Base-by-base conservation (phyloP, 2,797 vertebrate genomes). In the Molossus alvarezi region DNA sequence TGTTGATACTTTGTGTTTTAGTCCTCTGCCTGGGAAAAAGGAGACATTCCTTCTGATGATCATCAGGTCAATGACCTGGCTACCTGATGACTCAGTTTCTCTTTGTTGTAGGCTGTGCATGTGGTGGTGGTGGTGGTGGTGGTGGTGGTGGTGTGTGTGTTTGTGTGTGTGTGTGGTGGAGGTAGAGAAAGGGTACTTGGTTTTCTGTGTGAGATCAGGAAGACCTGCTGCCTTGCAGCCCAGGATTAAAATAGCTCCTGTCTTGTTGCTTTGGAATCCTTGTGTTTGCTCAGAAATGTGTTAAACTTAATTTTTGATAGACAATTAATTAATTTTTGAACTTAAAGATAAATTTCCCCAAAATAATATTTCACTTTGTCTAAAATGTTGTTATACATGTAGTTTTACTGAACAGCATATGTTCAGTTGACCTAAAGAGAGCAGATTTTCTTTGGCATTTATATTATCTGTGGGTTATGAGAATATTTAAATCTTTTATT, bases 401-500 rank as follows among this genome's bases (percentile, higher is more conserved):
- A 84, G 53, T 58, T 72, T 94, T 94, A 77, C 48, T 81, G 55
- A 60, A 81, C 94, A 94, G 60, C 37, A 12, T 69, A 11, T 45
- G 62, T 58, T 85, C 80, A 18, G 55, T 77, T 94, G 55, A 95
- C 13, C 20, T 72, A 75, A 82, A 86, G 51, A 84, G 37, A 80
- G 11, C 20, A 62, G 45, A 75, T 83, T 95, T 91, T 88, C n/a
- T 82, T 75, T 76, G 51, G 13, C n/a, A 41, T 97, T 95, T 86
- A 45, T 88, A n/a, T 88, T 92, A 14, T 69, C 20, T 51, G 23
- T 79, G 13, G 17, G 67, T 65, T 94, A 2, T 88, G 60, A 83
- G 53, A 64, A 85, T 90, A 85, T 29, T 94, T 75, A 85, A 87
- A n/a, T 90, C 13, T 73, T 89, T 62, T 51, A 75, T 81, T 88